These are phyloP conservation scores for Laticauda colubrina DNA, from an alignment of 2,113 vertebrate genomes.

Conservation along the genomic window DNA sequence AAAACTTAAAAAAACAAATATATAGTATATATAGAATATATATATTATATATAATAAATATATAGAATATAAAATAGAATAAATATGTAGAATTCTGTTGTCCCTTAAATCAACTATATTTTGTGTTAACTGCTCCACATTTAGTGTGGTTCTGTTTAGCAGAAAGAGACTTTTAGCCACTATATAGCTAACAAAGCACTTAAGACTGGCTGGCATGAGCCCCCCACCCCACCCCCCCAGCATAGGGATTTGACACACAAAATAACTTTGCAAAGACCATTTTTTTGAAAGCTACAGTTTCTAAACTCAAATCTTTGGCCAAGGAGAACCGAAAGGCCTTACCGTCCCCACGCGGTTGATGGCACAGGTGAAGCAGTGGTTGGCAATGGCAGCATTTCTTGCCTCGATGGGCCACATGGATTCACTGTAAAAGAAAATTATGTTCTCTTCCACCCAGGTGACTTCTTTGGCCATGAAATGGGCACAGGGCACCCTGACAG, in stretches of 20 bases:
- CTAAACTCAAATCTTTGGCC: accelerated
- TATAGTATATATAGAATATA: too few relatives aligned
- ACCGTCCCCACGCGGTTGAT: slow-evolving; percentile 95
- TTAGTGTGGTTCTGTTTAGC: not conserved
- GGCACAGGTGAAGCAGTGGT: slow-evolving; percentile 93
- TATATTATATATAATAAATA: too few relatives aligned
- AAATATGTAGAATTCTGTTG: not conserved
- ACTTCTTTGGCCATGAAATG: not conserved
- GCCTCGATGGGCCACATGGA: slow-evolving; percentile 94
- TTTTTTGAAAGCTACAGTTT: not conserved
- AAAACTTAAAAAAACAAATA: too few relatives aligned
- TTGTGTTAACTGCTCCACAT: not conserved
- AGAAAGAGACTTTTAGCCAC: not conserved
- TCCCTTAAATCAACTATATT: not conserved
- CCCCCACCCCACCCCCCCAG: not conserved
- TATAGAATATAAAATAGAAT: too few relatives aligned
- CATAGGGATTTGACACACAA: not conserved
- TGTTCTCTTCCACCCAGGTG: not conserved
- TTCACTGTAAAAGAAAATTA: slow-evolving; percentile 74
- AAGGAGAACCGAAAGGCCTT: slow-evolving; percentile 26
- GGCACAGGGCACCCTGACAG: not conserved
- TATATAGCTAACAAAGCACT: not conserved
- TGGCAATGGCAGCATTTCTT: slow-evolving; percentile 92
- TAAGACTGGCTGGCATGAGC: not conserved
- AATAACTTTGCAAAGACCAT: not conserved